Base-by-base conservation (phyloP, 2,113 vertebrate species). In the Danio rerio region DNA sequence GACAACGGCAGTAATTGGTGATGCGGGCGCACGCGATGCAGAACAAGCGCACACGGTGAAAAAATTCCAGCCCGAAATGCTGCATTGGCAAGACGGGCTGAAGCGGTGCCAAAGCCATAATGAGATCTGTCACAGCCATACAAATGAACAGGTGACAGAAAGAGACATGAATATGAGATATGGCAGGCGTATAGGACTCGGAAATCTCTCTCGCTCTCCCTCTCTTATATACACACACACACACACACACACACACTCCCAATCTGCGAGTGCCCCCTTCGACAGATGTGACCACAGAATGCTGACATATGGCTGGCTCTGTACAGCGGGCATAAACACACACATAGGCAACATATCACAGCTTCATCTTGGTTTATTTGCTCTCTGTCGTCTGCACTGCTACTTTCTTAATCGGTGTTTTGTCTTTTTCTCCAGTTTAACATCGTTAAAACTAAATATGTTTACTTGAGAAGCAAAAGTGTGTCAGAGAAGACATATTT, bases 121-220 rank as follows among this genome's bases (percentile, higher is more conserved):
- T 92, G 91, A 92, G 92, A 93, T 91, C 91, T 94, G 92, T 93
- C 92, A 94, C 87, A 88, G 85, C 84, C 89, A 89, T 88, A 92
- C 90, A 92, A 92, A 93, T 93, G 91, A 94, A 92, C 91, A 92
- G 92, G 91, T 92, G 92, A 89, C 88, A 87, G 89, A 90, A 86
- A 89, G 86, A 86, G 88, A 89, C 80, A 85, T 89, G 90, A 88
- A 90, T 90, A 91, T 91, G 86, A 92, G 91, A 71, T 77, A 87
- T 81, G 70, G 85, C 83, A 49, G 42, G 16, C 31, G 72, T 70
- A 58, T 78, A 61, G 13, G 45, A 20, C 42, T 83, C 40, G 59
- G 20, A 78, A 78, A 81, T 80, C 68, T 73, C 78, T 78, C 69
- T 63, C 45, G 0, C 43, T 76, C 78, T 61, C 1, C 11, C 71